Base-by-base conservation (phyloP, 1,140 invertebrate genomes). In the Probaryconus sp. region DNA sequence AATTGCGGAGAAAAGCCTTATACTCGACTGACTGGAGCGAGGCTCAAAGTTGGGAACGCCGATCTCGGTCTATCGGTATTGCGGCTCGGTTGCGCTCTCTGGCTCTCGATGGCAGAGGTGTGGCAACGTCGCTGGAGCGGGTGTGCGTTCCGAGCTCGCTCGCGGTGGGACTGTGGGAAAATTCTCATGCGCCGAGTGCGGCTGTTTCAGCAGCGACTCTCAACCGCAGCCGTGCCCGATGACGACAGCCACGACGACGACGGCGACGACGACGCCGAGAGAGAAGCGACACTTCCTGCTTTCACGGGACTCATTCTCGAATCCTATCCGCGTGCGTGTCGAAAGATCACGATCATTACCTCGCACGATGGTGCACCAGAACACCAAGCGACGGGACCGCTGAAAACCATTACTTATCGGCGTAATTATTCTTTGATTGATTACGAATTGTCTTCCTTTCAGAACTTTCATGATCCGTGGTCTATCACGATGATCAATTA, bases 101-200 rank as follows among this genome's bases (percentile, higher is more conserved):
- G 61, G 47, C 55, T 24, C 71, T 76, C 74, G 31, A 14, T 43
- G 45, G 2, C 51, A 70, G 78, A 85, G 84, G 83, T 84, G 82
- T 85, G 84, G 84, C 85, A 85, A 85, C 83, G 82, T 85, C 82
- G 84, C 84, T 70, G 78, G 77, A 80, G 78, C 81, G 83, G 82
- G 81, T 85, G 83, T 83, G 80, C 79, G 80, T 85, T 76, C 75
- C 79, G 75, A 75, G 55, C 28, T 38, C 53, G 75, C 76, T 63
- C 53, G 9, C 70, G 69, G 82, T 82, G 84, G 82, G 83, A 86
- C 82, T 86, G 85, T 87, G 85, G 85, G 85, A 87, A 87, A 86
- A 86, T 87, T 86, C 85, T 86, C 85, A 87, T 85, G 85, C 83
- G 81, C 77, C 77, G 79, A 83, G 79, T 79, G 79, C 79, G 71